phyloP scores from a whole-genome alignment of 2,888 invertebrate genomes.

The Dione vanillae region DNA sequence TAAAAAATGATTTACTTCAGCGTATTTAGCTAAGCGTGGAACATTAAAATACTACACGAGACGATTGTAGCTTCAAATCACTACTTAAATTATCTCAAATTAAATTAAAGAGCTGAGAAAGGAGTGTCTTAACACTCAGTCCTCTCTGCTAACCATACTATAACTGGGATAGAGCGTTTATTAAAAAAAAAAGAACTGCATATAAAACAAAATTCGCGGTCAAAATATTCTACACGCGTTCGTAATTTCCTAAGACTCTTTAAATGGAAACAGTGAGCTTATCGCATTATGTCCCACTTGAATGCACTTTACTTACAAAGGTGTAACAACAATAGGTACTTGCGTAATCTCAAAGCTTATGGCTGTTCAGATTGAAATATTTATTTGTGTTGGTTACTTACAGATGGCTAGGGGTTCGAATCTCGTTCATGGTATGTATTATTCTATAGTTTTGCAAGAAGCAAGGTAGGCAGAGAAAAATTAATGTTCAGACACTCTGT shows the following conservation, averaged over 20 bases:
- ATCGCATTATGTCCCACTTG: slow-evolving; percentile 65
- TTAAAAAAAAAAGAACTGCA: neutral
- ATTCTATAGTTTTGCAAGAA: neutral
- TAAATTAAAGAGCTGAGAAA: no score
- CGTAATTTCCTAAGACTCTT: slow-evolving; percentile 29
- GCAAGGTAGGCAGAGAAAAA: no score
- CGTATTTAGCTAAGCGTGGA: no score
- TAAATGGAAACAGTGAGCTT: slow-evolving; percentile 52
- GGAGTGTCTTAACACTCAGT: no score
- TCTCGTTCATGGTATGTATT: neutral
- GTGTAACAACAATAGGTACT: slow-evolving; percentile 38
- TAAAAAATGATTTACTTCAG: no score
- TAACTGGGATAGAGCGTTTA: no score
- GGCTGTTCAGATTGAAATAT: slow-evolving; percentile 34
- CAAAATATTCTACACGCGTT: slow-evolving; percentile 19
- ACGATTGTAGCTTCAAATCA: no score
- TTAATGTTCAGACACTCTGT: no score
- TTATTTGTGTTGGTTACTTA: neutral
- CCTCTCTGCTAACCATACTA: no score
- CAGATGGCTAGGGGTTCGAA: neutral
- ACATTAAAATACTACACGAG: no score
- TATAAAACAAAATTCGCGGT: slow-evolving; percentile 11
- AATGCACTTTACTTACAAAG: slow-evolving; percentile 47
- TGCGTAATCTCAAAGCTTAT: slow-evolving; percentile 38
- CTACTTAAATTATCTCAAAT: no score